Base-by-base conservation (phyloP, 2,113 vertebrate genomes). In the Rhizomys pruinosus region DNA sequence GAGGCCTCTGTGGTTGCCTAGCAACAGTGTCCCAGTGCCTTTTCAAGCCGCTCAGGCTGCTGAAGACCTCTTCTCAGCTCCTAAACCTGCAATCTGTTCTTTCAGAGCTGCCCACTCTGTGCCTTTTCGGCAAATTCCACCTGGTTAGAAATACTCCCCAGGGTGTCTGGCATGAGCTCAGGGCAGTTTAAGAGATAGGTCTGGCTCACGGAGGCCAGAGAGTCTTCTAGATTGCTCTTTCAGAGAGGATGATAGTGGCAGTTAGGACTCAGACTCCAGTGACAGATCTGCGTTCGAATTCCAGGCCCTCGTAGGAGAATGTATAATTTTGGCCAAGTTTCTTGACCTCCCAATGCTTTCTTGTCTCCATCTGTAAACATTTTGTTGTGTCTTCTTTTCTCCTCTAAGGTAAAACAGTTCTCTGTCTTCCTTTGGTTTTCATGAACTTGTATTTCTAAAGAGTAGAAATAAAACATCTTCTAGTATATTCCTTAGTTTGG, bases 1-100 rank as follows among this genome's bases (percentile, higher is more conserved):
- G 42, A 81, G 87, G 63, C 72, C 57, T 2, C 34, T 42, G 42
- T 15, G 63, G 94, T 96, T 95, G 95, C 97, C 63, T 95, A 92
- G 95, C 86, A 93, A 92, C 92, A 2, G 63, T 85, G 77, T 23
- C 72, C 29, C 22, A 0, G 8, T 27, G 25, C 44, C 82, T 71
- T 23, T 59, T 66, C 78, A 15, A 44, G 44, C 13, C 74, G 27
- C 29, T 74, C 76, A 89, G 72, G 29, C 66, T 39, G 44, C 64
- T 15, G 66, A 52, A 52, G 47, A 52, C 11, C 86, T 71, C 78
- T 59, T 17, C 55, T 69, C 23, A 72, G 39, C 42, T 87, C 23
- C 61, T 71, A 27, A 64, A 44, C 44, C 61, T 64, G 42, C 10
- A 20, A 32, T 63, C 59, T 91, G 74, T 84, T 37, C 90, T 63